Conservation (phyloP, 2,797 vertebrate species). For the Dermochelys coriacea region DNA sequence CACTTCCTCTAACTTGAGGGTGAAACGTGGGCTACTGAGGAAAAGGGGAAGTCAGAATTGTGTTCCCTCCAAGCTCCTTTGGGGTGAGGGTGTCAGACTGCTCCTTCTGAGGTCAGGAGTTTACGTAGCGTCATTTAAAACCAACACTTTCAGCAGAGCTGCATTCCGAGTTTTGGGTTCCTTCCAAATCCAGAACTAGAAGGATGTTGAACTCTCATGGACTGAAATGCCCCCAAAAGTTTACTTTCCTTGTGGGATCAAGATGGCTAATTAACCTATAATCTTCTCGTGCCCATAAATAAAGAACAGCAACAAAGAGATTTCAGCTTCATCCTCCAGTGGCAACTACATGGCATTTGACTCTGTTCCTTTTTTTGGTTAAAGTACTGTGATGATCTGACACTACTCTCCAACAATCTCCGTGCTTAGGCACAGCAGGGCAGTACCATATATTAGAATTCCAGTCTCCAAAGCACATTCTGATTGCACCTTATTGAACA, state of each 20-base stretch:
- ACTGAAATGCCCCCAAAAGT: neutral
- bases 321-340: neutral
- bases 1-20: neutral
- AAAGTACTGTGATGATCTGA: neutral
- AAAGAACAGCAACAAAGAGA: neutral
- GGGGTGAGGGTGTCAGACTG: neutral
- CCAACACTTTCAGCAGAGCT: neutral
- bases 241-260: neutral
- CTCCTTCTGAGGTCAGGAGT: neutral
- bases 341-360: neutral
- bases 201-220: neutral
- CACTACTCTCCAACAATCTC: neutral
- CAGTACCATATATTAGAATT: neutral
- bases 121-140: neutral
- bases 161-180: neutral
- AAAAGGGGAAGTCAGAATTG: neutral
- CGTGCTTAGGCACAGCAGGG: neutral
- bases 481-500: neutral
- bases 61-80: neutral
- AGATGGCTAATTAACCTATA: neutral
- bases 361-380: neutral
- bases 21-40: rapidly evolving
- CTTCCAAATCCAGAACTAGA: neutral
- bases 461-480: neutral
- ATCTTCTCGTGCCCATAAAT: neutral